Percentiles rank a stretch among this genome's conserved stretches.
phyloP scores from a whole-genome alignment of 2,113 vertebrate species.

The Thryonomys swinderianus region DNA sequence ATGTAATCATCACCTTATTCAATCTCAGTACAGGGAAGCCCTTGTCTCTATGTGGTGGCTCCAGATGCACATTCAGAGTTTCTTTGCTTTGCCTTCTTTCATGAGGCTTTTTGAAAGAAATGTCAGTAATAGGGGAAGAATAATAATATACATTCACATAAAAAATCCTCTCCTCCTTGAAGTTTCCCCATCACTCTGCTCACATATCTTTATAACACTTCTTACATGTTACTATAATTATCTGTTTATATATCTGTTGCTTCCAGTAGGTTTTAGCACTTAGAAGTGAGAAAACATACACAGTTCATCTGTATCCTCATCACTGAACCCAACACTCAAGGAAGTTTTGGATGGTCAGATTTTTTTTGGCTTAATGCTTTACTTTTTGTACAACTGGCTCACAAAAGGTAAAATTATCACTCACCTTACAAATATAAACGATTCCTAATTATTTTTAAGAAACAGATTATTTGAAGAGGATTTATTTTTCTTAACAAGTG shows the following conservation, averaged over 20 bases:
- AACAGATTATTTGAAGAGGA: slow-evolving; percentile 18
- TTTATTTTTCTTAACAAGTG: background rate
- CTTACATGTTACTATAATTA: slow-evolving; percentile 20
- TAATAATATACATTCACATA: background rate
- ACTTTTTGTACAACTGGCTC: background rate
- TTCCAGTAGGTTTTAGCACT: slow-evolving; percentile 61
- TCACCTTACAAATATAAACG: slow-evolving; percentile 23
- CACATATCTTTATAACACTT: background rate
- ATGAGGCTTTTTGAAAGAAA: slow-evolving; percentile 41
- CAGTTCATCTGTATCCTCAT: slow-evolving; percentile 20
- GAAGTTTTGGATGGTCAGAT: background rate
- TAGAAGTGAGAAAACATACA: slow-evolving; percentile 40
- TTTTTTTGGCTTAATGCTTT: slow-evolving; percentile 14
- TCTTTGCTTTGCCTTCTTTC: slow-evolving; percentile 24
- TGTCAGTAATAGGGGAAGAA: background rate
- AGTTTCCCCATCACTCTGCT: background rate
- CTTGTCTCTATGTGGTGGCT: background rate
- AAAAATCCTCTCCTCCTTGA: background rate
- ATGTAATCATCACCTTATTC: slow-evolving; percentile 40
- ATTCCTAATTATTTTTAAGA: background rate
- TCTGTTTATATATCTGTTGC: slow-evolving; percentile 54
- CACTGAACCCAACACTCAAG: background rate
- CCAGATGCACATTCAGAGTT: background rate
- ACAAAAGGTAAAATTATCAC: background rate
- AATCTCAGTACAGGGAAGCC: background rate